These are phyloP conservation scores for Gambusia yucatana DNA, from an alignment of 2,797 vertebrate genomes.

Conservation along the genomic window DNA sequence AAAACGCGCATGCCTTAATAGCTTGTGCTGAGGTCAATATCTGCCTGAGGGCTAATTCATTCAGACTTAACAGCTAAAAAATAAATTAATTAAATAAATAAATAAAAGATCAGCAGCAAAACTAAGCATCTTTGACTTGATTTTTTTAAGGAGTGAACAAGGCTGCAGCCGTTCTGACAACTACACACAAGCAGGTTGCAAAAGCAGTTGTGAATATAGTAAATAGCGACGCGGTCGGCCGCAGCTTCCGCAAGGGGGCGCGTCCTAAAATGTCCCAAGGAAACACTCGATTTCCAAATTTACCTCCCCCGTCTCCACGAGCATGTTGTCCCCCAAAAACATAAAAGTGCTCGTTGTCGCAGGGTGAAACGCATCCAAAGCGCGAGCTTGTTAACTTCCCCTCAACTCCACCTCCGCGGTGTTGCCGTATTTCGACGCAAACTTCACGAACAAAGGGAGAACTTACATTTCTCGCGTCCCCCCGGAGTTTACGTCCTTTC, in stretches of 20 bases:
- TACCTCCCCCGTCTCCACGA: background rate
- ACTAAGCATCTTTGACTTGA: background rate
- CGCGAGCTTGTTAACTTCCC: conserved; percentile 10
- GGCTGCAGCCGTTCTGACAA: conserved; percentile 10
- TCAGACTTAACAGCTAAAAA: background rate
- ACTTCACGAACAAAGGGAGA: conserved; percentile 41
- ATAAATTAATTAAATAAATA: background rate
- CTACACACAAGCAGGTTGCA: conserved; percentile 3
- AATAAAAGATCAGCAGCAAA: background rate
- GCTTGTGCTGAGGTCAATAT: background rate
- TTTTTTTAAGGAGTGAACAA: background rate
- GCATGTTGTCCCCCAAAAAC: background rate
- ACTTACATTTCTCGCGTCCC: conserved; percentile 58
- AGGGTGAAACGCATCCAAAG: conserved; percentile 7
- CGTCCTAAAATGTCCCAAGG: conserved; percentile 28
- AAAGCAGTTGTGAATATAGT: background rate
- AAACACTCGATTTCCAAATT: conserved; percentile 8
- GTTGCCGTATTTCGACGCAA: conserved; percentile 5
- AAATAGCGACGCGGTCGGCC: conserved; percentile 1
- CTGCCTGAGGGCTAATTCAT: background rate
- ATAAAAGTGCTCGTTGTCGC: background rate
- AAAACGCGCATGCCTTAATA: background rate
- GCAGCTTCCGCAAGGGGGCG: conserved; percentile 74
- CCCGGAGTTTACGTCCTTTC: conserved; percentile 22
- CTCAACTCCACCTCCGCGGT: background rate